A percentile compares a stretch with the other conserved stretches of the same genome.
phyloP scores from a whole-genome alignment of 2,797 vertebrate genomes.

The Loriculus beryllinus region DNA sequence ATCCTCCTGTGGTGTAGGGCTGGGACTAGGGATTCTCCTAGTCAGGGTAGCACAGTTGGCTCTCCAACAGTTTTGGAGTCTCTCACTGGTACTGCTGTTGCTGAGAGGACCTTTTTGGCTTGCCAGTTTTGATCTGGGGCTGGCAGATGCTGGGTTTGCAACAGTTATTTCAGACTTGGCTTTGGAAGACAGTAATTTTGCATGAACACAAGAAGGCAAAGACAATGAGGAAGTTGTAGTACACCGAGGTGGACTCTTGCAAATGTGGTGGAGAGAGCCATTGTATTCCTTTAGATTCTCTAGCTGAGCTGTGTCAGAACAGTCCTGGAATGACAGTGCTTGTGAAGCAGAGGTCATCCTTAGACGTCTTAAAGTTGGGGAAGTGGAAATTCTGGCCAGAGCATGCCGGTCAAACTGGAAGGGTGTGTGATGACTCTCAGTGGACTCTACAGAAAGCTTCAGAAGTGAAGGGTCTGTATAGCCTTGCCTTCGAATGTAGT shows the following conservation, averaged over 20 bases:
- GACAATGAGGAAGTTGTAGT: background rate
- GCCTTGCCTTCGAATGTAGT: background rate
- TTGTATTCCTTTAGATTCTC: background rate
- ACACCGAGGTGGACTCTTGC: background rate
- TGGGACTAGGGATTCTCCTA: accelerated
- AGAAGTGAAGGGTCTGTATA: background rate
- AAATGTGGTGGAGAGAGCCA: background rate
- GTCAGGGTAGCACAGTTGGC: background rate
- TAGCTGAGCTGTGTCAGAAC: background rate
- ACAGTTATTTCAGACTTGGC: background rate
- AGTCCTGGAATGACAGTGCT: background rate
- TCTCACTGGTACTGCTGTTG: background rate
- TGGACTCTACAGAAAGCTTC: background rate
- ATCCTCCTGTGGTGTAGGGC: background rate
- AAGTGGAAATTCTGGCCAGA: constrained; percentile 85
- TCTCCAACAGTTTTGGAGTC: background rate
- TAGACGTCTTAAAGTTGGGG: constrained; percentile 86
- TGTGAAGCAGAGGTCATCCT: constrained; percentile 74
- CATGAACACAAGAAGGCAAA: background rate
- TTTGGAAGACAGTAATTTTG: background rate
- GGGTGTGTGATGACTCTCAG: constrained; percentile 30
- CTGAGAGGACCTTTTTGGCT: background rate
- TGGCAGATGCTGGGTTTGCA: background rate
- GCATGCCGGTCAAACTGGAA: constrained; percentile 86
- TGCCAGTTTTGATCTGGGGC: background rate